Conservation (phyloP, 2,113 vertebrate species). For the Coreoperca whiteheadi region DNA sequence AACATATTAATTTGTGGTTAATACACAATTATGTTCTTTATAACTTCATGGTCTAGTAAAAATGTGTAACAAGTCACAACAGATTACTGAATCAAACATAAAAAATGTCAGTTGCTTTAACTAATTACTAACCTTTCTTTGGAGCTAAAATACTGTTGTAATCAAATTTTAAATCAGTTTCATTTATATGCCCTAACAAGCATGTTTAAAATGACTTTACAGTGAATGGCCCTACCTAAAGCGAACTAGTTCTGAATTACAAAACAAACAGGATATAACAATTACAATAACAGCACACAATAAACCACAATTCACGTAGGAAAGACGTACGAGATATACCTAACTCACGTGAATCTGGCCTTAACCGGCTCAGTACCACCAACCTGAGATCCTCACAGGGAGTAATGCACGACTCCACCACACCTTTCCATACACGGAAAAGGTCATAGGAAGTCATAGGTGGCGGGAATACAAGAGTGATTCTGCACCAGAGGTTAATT, state of each 20-base stretch:
- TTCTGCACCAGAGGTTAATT: background rate
- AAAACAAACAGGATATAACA: conserved; percentile 15
- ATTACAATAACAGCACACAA: background rate
- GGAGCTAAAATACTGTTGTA: background rate
- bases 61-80: background rate
- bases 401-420: background rate
- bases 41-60: background rate
- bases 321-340: background rate
- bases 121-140: background rate
- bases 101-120: background rate
- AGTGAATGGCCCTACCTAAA: background rate
- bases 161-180: background rate
- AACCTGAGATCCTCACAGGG: background rate
- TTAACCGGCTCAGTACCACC: background rate
- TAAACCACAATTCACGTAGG: background rate
- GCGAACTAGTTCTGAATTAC: background rate
- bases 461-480: background rate
- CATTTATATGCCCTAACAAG: background rate
- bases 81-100: background rate
- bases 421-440: background rate
- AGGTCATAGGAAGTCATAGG: background rate
- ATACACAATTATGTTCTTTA: background rate
- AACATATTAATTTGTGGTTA: background rate
- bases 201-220: background rate
- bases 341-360: background rate